Conservation (phyloP, 2,113 vertebrate species). For the Salvelinus sp. region DNA sequence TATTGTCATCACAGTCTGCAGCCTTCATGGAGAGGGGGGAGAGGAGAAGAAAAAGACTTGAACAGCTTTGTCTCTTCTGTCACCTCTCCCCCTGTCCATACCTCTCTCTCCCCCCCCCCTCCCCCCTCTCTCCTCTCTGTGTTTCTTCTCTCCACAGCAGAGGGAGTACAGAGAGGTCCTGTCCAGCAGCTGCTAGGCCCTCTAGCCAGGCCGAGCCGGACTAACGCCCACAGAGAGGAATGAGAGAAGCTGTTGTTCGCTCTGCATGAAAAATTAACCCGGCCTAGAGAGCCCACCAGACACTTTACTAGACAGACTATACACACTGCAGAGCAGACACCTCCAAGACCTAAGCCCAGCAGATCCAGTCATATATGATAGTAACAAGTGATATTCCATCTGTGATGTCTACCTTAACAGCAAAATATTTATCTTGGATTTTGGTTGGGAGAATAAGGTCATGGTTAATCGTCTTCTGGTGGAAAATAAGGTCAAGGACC, state of each 20-base stretch:
- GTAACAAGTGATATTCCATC: not conserved
- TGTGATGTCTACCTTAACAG: not conserved
- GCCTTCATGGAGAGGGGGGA: not conserved
- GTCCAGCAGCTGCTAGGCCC: conserved; percentile 1
- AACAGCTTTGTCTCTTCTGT: conserved; percentile 10
- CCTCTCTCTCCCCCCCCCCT: not conserved
- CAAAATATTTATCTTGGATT: not conserved
- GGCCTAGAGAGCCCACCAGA: not conserved
- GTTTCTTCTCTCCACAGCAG: too few relatives aligned
- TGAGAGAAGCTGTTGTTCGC: conserved; percentile 23
- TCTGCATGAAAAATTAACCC: not conserved
- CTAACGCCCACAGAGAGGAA: conserved; percentile 16
- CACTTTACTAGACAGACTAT: not conserved
- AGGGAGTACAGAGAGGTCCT: not conserved
- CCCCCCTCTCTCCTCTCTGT: not conserved
- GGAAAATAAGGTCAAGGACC: too few relatives aligned
- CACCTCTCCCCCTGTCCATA: conserved; percentile 3
- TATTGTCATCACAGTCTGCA: conserved; percentile 24
- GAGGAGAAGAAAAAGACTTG: not conserved
- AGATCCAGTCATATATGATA: conserved; percentile 3
- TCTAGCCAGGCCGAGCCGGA: not conserved
- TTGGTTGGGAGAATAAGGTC: not conserved
- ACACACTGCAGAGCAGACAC: not conserved
- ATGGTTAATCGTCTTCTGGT: not conserved
- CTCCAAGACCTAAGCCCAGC: not conserved